Percentiles rank a stretch among this genome's conserved stretches.
Evolutionary conservation across 2,113 vertebrate genomes (phyloP).

Genomic region (Crotophaga sulcirostris): DNA sequence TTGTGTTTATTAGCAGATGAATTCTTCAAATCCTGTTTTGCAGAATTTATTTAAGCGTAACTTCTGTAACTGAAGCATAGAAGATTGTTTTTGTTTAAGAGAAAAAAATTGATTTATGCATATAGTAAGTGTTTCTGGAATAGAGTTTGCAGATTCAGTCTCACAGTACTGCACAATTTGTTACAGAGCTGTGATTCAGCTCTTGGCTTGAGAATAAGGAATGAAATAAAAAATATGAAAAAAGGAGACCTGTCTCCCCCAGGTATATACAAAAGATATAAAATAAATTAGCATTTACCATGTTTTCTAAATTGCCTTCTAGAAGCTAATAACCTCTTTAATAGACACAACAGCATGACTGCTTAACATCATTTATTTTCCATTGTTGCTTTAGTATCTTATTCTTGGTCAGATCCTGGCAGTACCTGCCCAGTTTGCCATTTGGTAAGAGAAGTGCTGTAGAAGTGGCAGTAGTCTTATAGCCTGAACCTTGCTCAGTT

Average conservation of each 20-base stretch:
- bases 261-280: background rate
- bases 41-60: background rate
- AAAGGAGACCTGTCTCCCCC: background rate
- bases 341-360: background rate
- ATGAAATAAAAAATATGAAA: background rate
- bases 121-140: background rate
- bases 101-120: slow-evolving; percentile 21
- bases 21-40: background rate
- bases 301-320: background rate
- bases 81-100: background rate
- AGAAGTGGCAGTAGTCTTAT: background rate
- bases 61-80: background rate
- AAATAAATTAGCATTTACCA: background rate
- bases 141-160: slow-evolving; percentile 1
- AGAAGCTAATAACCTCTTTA: background rate
- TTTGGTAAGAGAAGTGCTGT: background rate
- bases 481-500: background rate
- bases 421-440: background rate
- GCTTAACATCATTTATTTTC: background rate
- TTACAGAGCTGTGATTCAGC: slow-evolving; percentile 13
- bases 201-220: background rate
- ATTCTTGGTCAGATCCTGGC: background rate
- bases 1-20: background rate
- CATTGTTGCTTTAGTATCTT: background rate
- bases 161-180: background rate